Percentiles rank a stretch among this genome's conserved stretches.
These are phyloP conservation scores for Alexandromys oeconomus DNA, from an alignment of 2,797 vertebrate species.

Conservation along the genomic window DNA sequence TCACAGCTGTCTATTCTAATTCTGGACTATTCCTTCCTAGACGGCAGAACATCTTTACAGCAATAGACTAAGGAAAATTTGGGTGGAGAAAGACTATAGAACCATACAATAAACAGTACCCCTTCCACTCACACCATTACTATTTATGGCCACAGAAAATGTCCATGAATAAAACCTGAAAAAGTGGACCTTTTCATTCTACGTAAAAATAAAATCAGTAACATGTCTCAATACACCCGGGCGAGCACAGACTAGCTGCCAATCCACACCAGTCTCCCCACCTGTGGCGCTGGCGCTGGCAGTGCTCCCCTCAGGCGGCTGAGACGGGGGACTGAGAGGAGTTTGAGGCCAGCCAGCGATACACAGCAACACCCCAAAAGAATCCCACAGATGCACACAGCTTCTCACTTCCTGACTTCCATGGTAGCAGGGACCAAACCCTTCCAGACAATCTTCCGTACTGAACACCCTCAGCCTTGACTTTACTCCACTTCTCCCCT, in stretches of 20 bases:
- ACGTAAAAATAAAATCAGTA: slow-evolving; percentile 20
- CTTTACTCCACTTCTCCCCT: background rate
- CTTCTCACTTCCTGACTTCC: background rate
- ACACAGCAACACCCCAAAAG: background rate
- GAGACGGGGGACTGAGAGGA: background rate
- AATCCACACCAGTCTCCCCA: slow-evolving; percentile 10
- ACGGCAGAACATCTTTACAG: background rate
- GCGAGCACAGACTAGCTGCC: background rate
- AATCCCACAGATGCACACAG: background rate
- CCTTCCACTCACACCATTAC: background rate
- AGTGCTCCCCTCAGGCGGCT: no score
- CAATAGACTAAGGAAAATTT: slow-evolving; percentile 27
- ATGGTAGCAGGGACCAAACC: background rate
- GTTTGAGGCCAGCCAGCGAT: background rate
- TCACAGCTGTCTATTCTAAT: background rate
- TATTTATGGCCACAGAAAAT: slow-evolving; percentile 26
- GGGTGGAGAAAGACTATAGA: background rate
- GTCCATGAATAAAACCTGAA: slow-evolving; percentile 33
- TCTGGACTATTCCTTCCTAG: background rate
- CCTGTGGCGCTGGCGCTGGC: background rate
- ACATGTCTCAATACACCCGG: background rate
- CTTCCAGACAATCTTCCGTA: background rate
- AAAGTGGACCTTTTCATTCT: slow-evolving; percentile 10
- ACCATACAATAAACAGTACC: background rate
- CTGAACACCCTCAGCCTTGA: background rate